Evolutionary conservation across 1,140 invertebrate species (phyloP).

Genomic region (Anoplophora glabripennis): DNA sequence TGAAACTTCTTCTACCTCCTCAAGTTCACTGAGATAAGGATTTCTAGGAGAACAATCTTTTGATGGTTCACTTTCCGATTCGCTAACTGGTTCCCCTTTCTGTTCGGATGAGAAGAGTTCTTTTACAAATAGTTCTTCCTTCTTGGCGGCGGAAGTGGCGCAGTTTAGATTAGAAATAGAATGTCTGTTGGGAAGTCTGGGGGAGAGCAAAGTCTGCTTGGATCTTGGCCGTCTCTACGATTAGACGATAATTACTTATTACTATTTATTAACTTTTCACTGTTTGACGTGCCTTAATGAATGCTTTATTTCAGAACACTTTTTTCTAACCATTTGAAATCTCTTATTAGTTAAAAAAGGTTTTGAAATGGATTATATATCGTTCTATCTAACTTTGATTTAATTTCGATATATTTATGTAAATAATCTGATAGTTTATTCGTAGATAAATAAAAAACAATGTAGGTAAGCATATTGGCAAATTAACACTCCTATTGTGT

Average conservation of each 20-base stretch:
- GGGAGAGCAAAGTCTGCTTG: constrained; percentile 4
- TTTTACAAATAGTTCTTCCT: constrained; percentile 41
- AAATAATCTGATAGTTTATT: no score
- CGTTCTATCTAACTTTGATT: no score
- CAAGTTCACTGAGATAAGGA: constrained; percentile 20
- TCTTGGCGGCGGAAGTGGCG: neutral
- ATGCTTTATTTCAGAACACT: constrained; percentile 51
- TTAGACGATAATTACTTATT: neutral
- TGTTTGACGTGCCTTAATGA: neutral
- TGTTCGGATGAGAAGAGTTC: constrained; percentile 59
- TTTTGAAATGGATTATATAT: no score
- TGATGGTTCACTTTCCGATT: constrained; percentile 40
- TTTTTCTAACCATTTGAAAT: constrained; percentile 47
- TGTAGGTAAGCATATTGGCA: no score
- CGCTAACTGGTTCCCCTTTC: constrained; percentile 52
- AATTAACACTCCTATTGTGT: no score
- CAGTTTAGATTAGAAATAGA: neutral
- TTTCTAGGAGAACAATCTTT: constrained; percentile 27
- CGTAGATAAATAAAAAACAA: no score
- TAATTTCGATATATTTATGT: no score
- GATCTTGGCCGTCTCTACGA: constrained; percentile 9
- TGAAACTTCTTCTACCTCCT: constrained; percentile 42
- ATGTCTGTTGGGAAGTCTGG: neutral
- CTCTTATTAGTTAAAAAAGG: neutral
- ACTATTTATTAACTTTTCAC: neutral